Evolutionary conservation across 2,113 vertebrate species (phyloP), one percentile per base, ranked within the genome.

Genomic region (Amblyopsis rosae): DNA sequence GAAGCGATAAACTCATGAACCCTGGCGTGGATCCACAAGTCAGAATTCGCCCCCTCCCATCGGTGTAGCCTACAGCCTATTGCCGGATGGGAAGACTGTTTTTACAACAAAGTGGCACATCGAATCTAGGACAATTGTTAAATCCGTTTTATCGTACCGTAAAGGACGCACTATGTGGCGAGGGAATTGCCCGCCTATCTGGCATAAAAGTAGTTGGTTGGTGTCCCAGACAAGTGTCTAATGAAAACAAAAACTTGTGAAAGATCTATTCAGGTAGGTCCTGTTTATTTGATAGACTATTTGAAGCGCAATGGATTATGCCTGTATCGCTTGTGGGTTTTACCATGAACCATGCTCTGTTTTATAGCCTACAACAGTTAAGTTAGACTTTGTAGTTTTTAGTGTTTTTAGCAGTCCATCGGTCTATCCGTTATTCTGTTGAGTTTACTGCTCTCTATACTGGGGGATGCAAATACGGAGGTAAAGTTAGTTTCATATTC

Each of bases 251-350:
- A 55, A 61, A 61, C 19, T 45, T 67, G 62, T 80, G 75, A 80
- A 68, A 55, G 66, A 55, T 73, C 62, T 72, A 12, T 33, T 63
- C 49, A 84, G 86, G 86, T 87, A 87, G 67, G 86, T 17, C 48
- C 49, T 35, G 35, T 54, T 67, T 68, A 3, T 58, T 59, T 77
- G 13, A 13, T 65, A 26, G 16, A 10, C 41, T 11, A 35, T 13
- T 10, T 16, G 59, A 17, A 54, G 77, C 49, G 49, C 49, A 10
- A 13, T 50, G 12, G 3, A 50, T 50, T 50, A 12, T 26, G 49
- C 3, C 13, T 50, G 26, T 26, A 26, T 11, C 10, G 13, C 49
- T 10, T 41, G 7, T 41, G 35, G 26, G 7, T 41, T 41, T 41
- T 41, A 41, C 49, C 49, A 3, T 12, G 12, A 10, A 15, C 48